phyloP scores from a whole-genome alignment of 2,113 vertebrate species.

The Dromas ardeola region DNA sequence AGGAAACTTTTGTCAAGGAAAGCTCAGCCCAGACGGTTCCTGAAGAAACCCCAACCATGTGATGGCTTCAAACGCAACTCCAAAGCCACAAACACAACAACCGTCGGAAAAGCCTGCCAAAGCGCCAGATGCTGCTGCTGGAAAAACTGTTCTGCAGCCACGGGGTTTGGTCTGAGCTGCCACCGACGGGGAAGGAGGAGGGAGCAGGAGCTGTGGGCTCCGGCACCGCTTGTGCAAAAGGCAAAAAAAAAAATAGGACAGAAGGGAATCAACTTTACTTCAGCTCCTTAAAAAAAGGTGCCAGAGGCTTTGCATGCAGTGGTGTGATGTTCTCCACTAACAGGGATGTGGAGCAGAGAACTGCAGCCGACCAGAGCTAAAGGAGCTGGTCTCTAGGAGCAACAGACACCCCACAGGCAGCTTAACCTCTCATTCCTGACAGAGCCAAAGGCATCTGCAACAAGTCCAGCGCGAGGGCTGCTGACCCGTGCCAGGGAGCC shows the following conservation, averaged over 20 bases:
- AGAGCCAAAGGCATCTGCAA: background rate
- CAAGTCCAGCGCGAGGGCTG: background rate
- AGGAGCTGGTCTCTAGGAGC: background rate
- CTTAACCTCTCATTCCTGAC: background rate
- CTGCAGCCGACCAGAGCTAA: background rate
- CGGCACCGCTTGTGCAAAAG: background rate
- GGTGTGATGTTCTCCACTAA: background rate
- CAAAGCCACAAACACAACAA: constrained; percentile 71
- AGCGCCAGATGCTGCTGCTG: constrained; percentile 61
- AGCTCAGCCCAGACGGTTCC: constrained; percentile 52
- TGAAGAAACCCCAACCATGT: constrained; percentile 54
- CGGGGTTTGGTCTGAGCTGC: background rate
- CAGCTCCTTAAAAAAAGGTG: background rate
- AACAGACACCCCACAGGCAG: background rate
- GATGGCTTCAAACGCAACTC: constrained; percentile 46
- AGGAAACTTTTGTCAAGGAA: constrained; percentile 48
- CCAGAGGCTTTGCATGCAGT: background rate
- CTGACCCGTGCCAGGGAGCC: background rate
- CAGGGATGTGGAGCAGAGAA: background rate
- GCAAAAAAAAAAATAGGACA: background rate
- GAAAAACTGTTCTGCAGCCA: constrained; percentile 48
- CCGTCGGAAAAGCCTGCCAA: constrained; percentile 29
- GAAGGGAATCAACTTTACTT: constrained; percentile 3
- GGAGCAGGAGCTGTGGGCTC: background rate
- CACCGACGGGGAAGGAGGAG: background rate